Evolutionary conservation across 2,113 vertebrate genomes (phyloP).

Genomic region (Coptodon bakossiorum): DNA sequence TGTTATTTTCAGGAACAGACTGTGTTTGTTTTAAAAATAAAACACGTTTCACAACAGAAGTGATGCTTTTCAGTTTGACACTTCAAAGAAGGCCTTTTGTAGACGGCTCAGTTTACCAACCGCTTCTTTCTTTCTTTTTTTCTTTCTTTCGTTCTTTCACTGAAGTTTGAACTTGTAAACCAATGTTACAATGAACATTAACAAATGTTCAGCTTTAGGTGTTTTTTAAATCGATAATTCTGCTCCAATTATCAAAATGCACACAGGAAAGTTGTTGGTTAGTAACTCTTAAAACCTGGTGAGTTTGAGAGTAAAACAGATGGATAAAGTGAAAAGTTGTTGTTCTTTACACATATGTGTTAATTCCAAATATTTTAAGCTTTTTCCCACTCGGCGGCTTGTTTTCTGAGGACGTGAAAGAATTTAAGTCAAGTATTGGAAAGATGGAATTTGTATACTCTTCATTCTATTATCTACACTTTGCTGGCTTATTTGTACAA

Average conservation of each 20-base stretch:
- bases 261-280: neutral
- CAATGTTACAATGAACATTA: neutral
- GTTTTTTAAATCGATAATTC: neutral
- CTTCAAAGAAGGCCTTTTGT: neutral
- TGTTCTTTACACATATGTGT: rapidly evolving
- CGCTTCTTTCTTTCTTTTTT: neutral
- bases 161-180: neutral
- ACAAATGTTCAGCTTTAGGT: neutral
- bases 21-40: neutral
- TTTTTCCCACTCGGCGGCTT: rapidly evolving
- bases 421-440: neutral
- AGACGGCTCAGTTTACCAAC: rapidly evolving
- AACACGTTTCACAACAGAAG: neutral
- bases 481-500: neutral
- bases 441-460: neutral
- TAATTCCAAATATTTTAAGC: rapidly evolving
- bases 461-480: neutral
- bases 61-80: neutral
- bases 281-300: neutral
- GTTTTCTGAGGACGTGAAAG: neutral
- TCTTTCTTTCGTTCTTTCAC: neutral
- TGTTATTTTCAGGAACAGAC: neutral
- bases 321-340: rapidly evolving
- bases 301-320: neutral
- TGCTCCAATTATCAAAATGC: rapidly evolving